phyloP scores from a whole-genome alignment of 1,140 invertebrate genomes.

The Caenorhabditis brenneri region DNA sequence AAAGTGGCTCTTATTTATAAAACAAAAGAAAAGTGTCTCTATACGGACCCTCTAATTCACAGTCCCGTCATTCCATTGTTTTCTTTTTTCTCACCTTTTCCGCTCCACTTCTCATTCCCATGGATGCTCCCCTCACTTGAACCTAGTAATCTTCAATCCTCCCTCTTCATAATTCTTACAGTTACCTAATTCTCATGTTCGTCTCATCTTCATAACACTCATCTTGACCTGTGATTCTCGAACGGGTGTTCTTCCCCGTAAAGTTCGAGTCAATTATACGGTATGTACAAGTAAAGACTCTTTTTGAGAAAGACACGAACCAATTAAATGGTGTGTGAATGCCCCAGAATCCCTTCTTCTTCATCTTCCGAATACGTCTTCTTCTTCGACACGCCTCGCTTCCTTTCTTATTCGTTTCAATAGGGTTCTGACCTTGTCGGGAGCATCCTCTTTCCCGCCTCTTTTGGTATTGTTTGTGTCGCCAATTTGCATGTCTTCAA shows the following conservation, averaged over 20 bases:
- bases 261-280: conserved; percentile 43
- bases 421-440: conserved; percentile 30
- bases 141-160: neutral
- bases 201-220: conserved; percentile 3
- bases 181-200: conserved; percentile 34
- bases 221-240: neutral
- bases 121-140: neutral
- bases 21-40: neutral
- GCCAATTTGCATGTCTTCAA: conserved; percentile 37
- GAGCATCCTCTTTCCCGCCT: conserved; percentile 37
- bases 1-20: conserved; percentile 25
- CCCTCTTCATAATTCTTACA: neutral
- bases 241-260: conserved; percentile 29
- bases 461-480: conserved; percentile 37
- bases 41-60: neutral
- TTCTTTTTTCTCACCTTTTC: neutral
- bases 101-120: conserved; percentile 10
- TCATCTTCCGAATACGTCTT: conserved; percentile 27
- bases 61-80: neutral
- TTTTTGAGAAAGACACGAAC: conserved; percentile 30
- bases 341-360: conserved; percentile 31
- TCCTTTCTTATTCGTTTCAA: conserved; percentile 40
- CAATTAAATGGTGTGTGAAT: conserved; percentile 42
- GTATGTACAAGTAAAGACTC: conserved; percentile 42
- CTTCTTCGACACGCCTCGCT: conserved; percentile 35